Conservation (phyloP, 2,113 vertebrate species). For the Calyptomena viridis region DNA sequence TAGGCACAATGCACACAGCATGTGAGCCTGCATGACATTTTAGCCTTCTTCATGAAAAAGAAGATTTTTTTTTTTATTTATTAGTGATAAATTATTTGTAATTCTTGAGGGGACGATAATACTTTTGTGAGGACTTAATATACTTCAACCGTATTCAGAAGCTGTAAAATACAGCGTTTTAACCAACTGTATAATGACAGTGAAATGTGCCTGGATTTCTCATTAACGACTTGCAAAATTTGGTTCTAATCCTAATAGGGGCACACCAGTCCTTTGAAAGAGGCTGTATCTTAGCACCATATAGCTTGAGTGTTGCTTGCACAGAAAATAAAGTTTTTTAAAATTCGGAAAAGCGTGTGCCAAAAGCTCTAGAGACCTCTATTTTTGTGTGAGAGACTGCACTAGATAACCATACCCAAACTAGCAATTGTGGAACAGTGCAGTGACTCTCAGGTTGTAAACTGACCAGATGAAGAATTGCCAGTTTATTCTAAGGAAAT, state of each 20-base stretch:
- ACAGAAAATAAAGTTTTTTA: constrained; percentile 76
- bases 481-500: constrained; percentile 77
- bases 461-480: constrained; percentile 69
- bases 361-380: constrained; percentile 74
- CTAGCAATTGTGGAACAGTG: constrained; percentile 34
- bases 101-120: not conserved
- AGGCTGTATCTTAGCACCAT: not conserved
- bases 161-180: not conserved
- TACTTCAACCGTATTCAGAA: not conserved
- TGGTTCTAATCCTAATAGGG: not conserved
- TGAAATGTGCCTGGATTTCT: not conserved
- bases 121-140: not conserved
- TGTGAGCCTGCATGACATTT: not conserved
- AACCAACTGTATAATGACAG: not conserved
- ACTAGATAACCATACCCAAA: constrained; percentile 39
- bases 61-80: not conserved
- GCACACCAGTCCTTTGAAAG: not conserved
- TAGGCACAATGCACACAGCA: not conserved
- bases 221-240: not conserved
- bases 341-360: constrained; percentile 73
- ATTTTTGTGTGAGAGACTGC: constrained; percentile 66
- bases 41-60: not conserved
- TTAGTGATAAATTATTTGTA: not conserved
- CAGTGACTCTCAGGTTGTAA: constrained; percentile 45
- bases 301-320: constrained; percentile 39